A percentile compares a stretch with the other conserved stretches of the same genome.
These are phyloP conservation scores for Xiphophorus hellerii DNA, from an alignment of 2,113 vertebrate genomes.

Conservation along the genomic window DNA sequence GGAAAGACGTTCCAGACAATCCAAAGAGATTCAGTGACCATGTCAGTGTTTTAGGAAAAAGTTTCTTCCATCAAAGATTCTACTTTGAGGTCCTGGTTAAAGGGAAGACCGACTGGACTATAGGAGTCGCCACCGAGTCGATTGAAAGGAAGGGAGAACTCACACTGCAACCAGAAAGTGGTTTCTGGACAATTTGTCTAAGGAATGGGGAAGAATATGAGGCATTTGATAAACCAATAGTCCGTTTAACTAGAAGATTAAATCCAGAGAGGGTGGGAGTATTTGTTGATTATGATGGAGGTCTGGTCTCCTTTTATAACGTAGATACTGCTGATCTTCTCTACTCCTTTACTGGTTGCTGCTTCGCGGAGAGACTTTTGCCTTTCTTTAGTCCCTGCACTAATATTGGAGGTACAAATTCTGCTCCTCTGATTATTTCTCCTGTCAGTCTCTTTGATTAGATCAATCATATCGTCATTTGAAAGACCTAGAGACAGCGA, in stretches of 20 bases:
- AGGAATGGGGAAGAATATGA: background rate
- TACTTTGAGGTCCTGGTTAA: slow-evolving; percentile 27
- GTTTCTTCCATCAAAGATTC: slow-evolving; percentile 8
- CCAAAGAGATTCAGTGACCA: background rate
- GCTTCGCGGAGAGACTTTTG: slow-evolving; percentile 10
- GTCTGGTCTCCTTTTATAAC: slow-evolving; percentile 20
- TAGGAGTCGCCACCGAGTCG: slow-evolving; percentile 6
- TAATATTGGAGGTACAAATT: background rate
- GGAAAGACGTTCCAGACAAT: slow-evolving; percentile 1
- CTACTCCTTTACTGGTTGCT: slow-evolving; percentile 11
- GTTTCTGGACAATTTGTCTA: background rate
- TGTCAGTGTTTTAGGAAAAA: slow-evolving; percentile 12
- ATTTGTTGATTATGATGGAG: slow-evolving; percentile 20
- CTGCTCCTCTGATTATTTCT: slow-evolving; percentile 9
- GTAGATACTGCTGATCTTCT: background rate
- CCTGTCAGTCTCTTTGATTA: background rate
- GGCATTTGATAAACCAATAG: background rate
- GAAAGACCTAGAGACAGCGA: too few relatives aligned
- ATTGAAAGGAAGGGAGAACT: background rate
- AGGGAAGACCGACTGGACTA: slow-evolving; percentile 11
- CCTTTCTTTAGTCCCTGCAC: slow-evolving; percentile 22
- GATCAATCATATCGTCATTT: background rate
- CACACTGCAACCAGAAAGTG: background rate
- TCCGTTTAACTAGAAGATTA: background rate
- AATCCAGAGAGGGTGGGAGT: slow-evolving; percentile 14